Evolutionary conservation across 2,113 vertebrate genomes (phyloP), one percentile per base, ranked within the genome.

Genomic region (Turdus rufiventris): DNA sequence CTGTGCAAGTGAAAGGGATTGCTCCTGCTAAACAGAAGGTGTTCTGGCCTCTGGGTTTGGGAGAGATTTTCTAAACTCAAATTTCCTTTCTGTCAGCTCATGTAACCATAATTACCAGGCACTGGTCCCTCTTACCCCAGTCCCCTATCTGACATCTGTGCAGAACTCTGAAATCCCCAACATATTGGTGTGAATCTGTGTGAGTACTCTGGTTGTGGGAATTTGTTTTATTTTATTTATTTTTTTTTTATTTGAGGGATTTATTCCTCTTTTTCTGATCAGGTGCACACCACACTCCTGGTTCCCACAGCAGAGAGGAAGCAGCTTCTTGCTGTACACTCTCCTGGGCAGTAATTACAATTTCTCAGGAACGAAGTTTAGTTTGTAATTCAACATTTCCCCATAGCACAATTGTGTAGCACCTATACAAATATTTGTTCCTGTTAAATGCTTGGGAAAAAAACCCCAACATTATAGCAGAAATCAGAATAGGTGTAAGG

Each of bases 321-420:
- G 92, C 83, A 92, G 89, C 83, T 96, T 92, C 93, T 95, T 85
- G 58, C 62, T 94, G 62, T 89, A 96, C 82, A 34, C 73, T 97
- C 95, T 98, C 97, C 71, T 96, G 96, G 96, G 96, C 85, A 97
- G 94, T 96, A 97, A 98, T 98, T 97, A 98, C 95, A 97, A 97
- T 97, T 97, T 97, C 57, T 80, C 85, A 95, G 94, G 93, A 97
- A 97, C 77, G 66, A 78, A 81, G 94, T 88, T 98, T 79, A 94
- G 92, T 96, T 85, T 97, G n/a, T 96, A 97, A 97, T 90, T 96
- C 95, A 96, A 91, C 94, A 97, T 97, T 95, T 97, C 96, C 97
- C 97, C 58, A 33, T 23, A 65, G 97, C 89, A 83, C 82, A 85
- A 68, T 96, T 95, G 76, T 81, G 83, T 81, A 96, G 82, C 96